phyloP scores from a whole-genome alignment of 2,888 invertebrate genomes.

The Dusona sp. region DNA sequence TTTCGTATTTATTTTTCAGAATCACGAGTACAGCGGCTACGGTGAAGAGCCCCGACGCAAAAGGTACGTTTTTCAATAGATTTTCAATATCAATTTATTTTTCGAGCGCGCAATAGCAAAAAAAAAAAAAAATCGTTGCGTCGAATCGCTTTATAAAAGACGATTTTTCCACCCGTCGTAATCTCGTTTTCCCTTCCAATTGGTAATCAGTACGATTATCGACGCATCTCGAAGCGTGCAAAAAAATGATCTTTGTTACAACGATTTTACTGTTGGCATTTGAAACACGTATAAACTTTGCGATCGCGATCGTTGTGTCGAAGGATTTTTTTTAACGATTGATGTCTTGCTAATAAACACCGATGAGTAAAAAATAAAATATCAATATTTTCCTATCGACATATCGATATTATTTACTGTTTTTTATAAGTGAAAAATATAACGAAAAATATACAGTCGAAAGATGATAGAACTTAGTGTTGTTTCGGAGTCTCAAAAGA shows the following conservation, averaged over 20 bases:
- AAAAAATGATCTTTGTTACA: neutral
- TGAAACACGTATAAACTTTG: neutral
- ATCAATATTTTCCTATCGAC: neutral
- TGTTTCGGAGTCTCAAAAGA: constrained; percentile 15
- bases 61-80: constrained; percentile 76
- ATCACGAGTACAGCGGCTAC: constrained; percentile 84
- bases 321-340: neutral
- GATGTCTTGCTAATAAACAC: neutral
- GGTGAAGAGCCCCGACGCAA: constrained; percentile 84
- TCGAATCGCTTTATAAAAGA: neutral
- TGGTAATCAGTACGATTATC: neutral
- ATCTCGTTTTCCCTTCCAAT: neutral
- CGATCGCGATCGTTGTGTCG: no score
- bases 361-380: neutral
- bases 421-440: neutral
- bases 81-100: neutral
- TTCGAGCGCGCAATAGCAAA: neutral
- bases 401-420: neutral
- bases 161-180: neutral
- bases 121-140: neutral
- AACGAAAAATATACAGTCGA: constrained; percentile 29
- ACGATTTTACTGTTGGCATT: constrained; percentile 24
- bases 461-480: constrained; percentile 36
- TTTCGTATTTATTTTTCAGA: constrained; percentile 77
- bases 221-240: neutral